These are phyloP conservation scores for Corythornis leucogaster DNA, from an alignment of 2,797 vertebrate species.

Conservation along the genomic window DNA sequence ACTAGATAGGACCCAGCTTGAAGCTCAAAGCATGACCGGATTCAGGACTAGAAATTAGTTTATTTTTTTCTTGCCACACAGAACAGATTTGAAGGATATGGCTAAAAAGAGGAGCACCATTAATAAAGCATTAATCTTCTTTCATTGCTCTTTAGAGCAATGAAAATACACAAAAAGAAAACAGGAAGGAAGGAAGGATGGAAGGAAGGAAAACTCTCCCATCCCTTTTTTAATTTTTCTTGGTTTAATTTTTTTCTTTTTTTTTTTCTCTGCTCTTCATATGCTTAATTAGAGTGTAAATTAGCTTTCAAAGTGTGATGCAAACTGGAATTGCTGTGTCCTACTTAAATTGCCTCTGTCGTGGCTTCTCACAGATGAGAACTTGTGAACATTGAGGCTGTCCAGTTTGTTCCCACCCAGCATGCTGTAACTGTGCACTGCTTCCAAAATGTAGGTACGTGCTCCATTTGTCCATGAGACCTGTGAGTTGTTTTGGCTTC, in stretches of 20 bases:
- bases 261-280: fast-evolving
- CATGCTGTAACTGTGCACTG: neutral
- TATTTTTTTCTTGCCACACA: neutral
- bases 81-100: neutral
- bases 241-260: too few species aligned
- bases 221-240: neutral
- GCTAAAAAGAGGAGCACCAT: neutral
- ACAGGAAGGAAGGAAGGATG: neutral
- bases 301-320: neutral
- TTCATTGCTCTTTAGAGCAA: neutral
- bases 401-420: neutral
- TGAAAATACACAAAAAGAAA: neutral
- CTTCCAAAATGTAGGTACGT: neutral
- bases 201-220: neutral
- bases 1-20: neutral
- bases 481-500: neutral
- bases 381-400: neutral
- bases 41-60: neutral
- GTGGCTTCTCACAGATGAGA: neutral
- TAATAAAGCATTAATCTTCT: neutral
- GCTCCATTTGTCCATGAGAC: neutral
- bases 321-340: neutral
- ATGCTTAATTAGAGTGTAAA: neutral
- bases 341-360: neutral
- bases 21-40: neutral